phyloP scores from a whole-genome alignment of 2,113 vertebrate species.

The Suncus etruscus region DNA sequence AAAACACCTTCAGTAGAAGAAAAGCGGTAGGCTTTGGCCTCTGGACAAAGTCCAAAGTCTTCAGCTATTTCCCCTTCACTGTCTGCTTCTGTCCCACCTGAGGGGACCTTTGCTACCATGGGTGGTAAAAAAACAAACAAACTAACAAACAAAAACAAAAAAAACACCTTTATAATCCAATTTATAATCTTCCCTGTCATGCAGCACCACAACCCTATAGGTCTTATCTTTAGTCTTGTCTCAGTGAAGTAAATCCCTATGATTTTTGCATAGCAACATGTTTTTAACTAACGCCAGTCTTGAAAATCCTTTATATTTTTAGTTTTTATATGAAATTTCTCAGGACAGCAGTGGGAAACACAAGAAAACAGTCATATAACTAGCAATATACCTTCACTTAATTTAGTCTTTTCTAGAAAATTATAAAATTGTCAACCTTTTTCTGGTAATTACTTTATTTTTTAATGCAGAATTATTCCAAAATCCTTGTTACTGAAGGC shows the following conservation, averaged over 20 bases:
- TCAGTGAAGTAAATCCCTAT: neutral
- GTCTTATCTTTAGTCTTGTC: neutral
- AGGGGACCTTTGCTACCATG: no score
- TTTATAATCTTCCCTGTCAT: neutral
- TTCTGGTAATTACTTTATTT: slow-evolving; percentile 2
- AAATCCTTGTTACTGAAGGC: neutral
- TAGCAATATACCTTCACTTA: slow-evolving; percentile 1
- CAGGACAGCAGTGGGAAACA: neutral
- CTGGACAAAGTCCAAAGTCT: no score
- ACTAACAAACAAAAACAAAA: no score
- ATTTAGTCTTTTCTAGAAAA: slow-evolving; percentile 19
- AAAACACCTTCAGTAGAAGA: no score
- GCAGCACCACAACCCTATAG: neutral
- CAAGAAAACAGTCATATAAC: slow-evolving; percentile 12
- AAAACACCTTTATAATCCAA: neutral
- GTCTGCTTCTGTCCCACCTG: no score
- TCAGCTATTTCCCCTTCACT: no score
- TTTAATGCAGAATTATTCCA: neutral
- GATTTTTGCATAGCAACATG: no score
- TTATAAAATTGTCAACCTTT: neutral
- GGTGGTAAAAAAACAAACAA: no score
- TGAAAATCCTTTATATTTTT: neutral
- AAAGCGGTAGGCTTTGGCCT: no score
- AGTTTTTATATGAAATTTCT: neutral
- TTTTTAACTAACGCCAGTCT: neutral